Evolutionary conservation across 1,140 invertebrate species (phyloP), one percentile per base, ranked within the genome.

Genomic region (Halictus rubicundus): DNA sequence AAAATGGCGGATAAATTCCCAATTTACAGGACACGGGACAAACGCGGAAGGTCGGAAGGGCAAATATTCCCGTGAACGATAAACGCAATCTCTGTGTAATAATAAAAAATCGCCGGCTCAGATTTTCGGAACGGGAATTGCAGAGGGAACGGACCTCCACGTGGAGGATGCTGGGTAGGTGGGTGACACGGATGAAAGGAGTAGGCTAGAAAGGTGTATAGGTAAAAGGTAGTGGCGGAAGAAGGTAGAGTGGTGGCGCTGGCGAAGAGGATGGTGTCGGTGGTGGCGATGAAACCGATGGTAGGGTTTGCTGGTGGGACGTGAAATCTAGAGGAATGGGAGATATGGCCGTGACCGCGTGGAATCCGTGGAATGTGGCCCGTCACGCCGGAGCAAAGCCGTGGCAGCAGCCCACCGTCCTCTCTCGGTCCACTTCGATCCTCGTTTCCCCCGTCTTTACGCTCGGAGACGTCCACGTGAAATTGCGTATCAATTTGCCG

Each of bases 341-440:
- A 93, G 91, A 92, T 92, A 93, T 90, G 91, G 88, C 91, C 91
- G 87, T 93, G 92, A 93, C 91, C 92, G 92, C 88, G 84, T 79
- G 91, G 92, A 88, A 93, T 91, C 89, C 80, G 19, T 79, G 90
- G 92, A 93, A 93, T 93, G 91, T 90, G 90, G 92, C 89, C 90
- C 91, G 90, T 93, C 91, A 93, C 87, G 88, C 86, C 86, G 84
- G 84, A 81, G 87, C 83, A 83, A 87, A 85, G 84, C 86, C 83
- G 61, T 74, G 75, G 71, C 85, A 80, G 73, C 82, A 80, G 73
- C 82, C 87, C 71, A 68, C 76, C 85, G 84, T 87, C 85, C 88
- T 87, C 88, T 87, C 89, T 90, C 90, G 89, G 86, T 89, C 87
- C 88, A 87, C 88, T 87, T 83, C 88, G 83, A 86, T 86, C 84